A percentile compares a stretch with the other conserved stretches of the same genome.
These are phyloP conservation scores for Lasioglossum figueresi DNA, from an alignment of 2,888 invertebrate species.

Conservation along the genomic window DNA sequence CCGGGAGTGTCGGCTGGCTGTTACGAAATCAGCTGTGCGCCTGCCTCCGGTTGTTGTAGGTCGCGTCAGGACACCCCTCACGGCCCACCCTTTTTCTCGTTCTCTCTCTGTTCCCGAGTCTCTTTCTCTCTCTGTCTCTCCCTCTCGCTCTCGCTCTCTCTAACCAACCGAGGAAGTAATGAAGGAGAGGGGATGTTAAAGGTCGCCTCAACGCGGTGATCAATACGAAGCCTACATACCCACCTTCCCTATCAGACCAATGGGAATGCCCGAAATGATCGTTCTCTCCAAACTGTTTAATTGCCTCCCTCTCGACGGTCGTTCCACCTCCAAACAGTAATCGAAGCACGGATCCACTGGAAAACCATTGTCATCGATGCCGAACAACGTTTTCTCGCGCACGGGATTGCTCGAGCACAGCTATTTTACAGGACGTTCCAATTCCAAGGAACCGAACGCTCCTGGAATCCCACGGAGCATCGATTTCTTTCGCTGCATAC, in stretches of 20 bases:
- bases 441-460: background rate
- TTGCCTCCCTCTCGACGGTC: background rate
- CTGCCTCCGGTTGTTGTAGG: constrained; percentile 77
- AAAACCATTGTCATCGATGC: background rate
- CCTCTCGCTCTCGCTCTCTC: constrained; percentile 42
- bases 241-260: constrained; percentile 70
- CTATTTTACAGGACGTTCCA: background rate
- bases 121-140: constrained; percentile 30
- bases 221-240: constrained; percentile 77
- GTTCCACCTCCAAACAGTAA: background rate
- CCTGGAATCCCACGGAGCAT: background rate
- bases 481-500: background rate
- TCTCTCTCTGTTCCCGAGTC: constrained; percentile 2
- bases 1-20: constrained; percentile 61
- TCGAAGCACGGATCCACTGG: background rate
- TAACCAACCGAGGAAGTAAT: constrained; percentile 26
- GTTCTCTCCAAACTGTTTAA: constrained; percentile 5
- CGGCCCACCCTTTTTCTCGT: constrained; percentile 6
- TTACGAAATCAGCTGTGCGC: constrained; percentile 79
- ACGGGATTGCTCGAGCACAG: background rate
- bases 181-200: constrained; percentile 72
- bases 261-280: constrained; percentile 64
- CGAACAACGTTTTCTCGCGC: background rate
- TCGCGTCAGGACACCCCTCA: constrained; percentile 70
- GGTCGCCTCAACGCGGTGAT: constrained; percentile 76